Evolutionary conservation across 2,113 vertebrate species (phyloP), one percentile per base, ranked within the genome.

Genomic region (Hymenochirus boettgeri): DNA sequence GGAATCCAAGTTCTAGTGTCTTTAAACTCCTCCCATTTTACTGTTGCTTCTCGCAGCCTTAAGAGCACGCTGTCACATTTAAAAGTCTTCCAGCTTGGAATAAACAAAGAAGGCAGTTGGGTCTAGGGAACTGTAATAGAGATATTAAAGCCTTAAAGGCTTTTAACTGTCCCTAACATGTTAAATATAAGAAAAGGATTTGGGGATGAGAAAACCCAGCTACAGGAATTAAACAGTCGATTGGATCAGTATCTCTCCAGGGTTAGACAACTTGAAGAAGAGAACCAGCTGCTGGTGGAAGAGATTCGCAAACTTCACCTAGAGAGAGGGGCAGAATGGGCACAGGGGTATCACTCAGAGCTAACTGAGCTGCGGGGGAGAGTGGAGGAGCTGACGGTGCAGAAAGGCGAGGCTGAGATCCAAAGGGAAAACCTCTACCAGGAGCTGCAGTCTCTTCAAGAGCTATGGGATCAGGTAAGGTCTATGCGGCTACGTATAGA

Each of bases 261-360:
- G 46, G 89, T 92, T 15, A 84, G 90, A 74, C 86, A 93, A 71
- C 66, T 98, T 75, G 95, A 98, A 82, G 75, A 80, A 9, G 89
- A 92, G 65, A 94, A 95, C 61, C 76, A 75, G 45, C 75, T 72
- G 24, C 86, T 98, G 19, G 57, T 83, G 0, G 21, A 75, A 1
- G 89, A 95, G 73, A 86, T 93, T 26, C 79, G 72, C 11, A 70
- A 76, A 37, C 77, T 90, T 42, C 80, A 77, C 62, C 80, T 84
- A 47, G 69, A 74, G 69, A 80, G 72, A 70, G 76, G 65, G 27
- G 83, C 57, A 70, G 72, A 61, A 1, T 85, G 60, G 72, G 69
- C 61, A 3, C 66, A 76, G 26, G 55, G 59, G 1, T 73, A 67
- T 4, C 72, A 82, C 72, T 80, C 71, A 15, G 79, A 79, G 59